Evolutionary conservation across 2,888 invertebrate species (phyloP), one percentile per base, ranked within the genome.

Genomic region (Chymomyza amoena): DNA sequence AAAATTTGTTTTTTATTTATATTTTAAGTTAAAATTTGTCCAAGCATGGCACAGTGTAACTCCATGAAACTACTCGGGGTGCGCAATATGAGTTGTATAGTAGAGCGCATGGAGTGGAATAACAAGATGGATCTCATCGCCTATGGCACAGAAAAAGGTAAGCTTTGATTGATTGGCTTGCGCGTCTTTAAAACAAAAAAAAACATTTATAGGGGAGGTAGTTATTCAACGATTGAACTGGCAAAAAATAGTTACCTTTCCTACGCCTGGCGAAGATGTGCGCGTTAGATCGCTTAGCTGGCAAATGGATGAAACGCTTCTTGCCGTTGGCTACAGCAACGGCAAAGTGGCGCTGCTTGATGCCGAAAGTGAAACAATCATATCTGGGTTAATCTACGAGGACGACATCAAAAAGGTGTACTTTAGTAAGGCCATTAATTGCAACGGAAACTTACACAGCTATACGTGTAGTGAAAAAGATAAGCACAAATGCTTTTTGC

Each of bases 241-340:
- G 98, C 97, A 98, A 89, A 96, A 96, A 91, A 97, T 98, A 9
- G 98, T 98, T 95, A 94, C 94, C 66, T 93, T 97, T 75, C 93
- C 94, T 61, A 95, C 97, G 4, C 95, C 95, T 5, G 94, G 94
- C 76, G 97, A 98, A 90, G 94, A 94, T 85, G 93, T 95, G 18
- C 93, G 93, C 52, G 96, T 97, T 0, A 94, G 94, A 73, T 95
- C 96, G 13, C 93, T 99, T 89, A 95, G 96, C 64, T 99, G 98
- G 98, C 94, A 98, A 90, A 97, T 98, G 7, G 98, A 99, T 93
- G 98, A 98, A 79, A 97, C 97, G 92, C 95, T 98, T 84, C 90
- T 95, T 63, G 94, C 94, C 0, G 91, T 90, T 13, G 92, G 93
- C 5, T 96, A 96, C 80, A 94, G 93, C 90, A 94, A 93, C 90